phyloP scores from a whole-genome alignment of 1,140 invertebrate genomes.

The Orius insidiosus region DNA sequence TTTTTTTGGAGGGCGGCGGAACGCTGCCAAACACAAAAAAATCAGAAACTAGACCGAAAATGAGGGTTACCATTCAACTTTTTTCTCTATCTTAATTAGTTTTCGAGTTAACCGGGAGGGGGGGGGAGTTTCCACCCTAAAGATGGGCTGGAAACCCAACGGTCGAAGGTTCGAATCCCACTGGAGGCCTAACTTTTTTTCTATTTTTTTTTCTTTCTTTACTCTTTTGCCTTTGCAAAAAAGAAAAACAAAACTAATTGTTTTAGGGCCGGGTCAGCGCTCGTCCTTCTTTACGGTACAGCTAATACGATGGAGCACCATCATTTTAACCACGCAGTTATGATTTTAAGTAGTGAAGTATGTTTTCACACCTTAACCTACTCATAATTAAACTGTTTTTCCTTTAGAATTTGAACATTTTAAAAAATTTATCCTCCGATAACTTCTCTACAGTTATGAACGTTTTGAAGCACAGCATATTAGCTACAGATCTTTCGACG shows the following conservation, averaged over 20 bases:
- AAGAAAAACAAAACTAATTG: conserved; percentile 2
- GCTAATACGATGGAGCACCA: conserved; percentile 48
- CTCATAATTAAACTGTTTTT: conserved; percentile 15
- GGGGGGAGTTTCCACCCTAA: too few relatives aligned
- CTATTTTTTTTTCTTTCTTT: too few relatives aligned
- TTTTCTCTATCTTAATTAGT: too few relatives aligned
- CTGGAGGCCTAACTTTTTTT: too few relatives aligned
- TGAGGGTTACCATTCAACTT: too few relatives aligned
- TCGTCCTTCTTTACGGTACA: conserved; percentile 46
- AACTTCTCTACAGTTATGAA: conserved; percentile 40
- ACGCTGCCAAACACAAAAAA: too few relatives aligned
- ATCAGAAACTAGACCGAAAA: too few relatives aligned
- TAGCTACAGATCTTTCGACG: conserved; percentile 47
- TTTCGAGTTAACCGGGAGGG: too few relatives aligned
- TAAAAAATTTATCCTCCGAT: conserved; percentile 36
- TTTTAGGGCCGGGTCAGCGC: conserved; percentile 35
- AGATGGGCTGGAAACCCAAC: too few relatives aligned
- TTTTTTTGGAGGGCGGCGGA: too few relatives aligned
- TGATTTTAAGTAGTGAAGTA: conserved; percentile 44
- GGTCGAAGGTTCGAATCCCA: too few relatives aligned
- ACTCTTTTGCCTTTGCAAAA: too few relatives aligned
- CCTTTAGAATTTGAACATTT: conserved; percentile 42
- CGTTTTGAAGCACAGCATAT: conserved; percentile 42
- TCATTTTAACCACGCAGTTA: conserved; percentile 51
- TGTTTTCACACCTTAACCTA: conserved; percentile 7